Percentiles rank a stretch among this genome's conserved stretches.
phyloP scores from a whole-genome alignment of 1,140 invertebrate species.

The Calosoma granatense region DNA sequence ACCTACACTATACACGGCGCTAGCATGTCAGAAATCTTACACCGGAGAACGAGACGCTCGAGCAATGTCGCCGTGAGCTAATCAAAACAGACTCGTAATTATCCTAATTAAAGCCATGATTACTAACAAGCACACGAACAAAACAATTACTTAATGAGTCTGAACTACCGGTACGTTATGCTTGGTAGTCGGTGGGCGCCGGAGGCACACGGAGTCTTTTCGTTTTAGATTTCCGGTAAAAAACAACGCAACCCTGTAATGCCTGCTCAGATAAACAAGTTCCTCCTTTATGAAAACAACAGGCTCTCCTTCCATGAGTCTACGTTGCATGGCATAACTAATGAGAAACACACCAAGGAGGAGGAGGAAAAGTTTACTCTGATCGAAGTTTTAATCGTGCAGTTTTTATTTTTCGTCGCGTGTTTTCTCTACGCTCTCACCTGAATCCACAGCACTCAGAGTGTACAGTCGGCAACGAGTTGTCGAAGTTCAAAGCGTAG shows the following conservation, averaged over 20 bases:
- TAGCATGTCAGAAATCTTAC: too few relatives aligned
- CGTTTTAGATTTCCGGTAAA: slow-evolving; percentile 1
- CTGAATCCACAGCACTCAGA: too few relatives aligned
- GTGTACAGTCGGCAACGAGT: too few relatives aligned
- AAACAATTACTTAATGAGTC: slow-evolving; percentile 21
- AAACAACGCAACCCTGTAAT: background rate
- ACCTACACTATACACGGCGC: too few relatives aligned
- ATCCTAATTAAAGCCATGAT: slow-evolving; percentile 20
- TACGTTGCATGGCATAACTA: too few relatives aligned
- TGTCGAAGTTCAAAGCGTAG: too few relatives aligned
- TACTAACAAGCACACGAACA: slow-evolving; percentile 17
- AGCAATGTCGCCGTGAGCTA: slow-evolving; percentile 15
- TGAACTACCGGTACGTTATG: slow-evolving; percentile 10
- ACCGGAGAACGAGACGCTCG: too few relatives aligned
- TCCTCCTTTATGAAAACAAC: background rate
- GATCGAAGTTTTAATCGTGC: too few relatives aligned
- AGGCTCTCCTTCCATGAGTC: background rate
- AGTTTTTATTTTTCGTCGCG: too few relatives aligned
- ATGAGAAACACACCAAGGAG: too few relatives aligned
- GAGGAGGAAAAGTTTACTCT: too few relatives aligned
- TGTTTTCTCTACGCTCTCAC: too few relatives aligned
- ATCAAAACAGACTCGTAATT: slow-evolving; percentile 21
- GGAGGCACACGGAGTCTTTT: background rate
- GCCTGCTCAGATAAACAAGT: background rate
- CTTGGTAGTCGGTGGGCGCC: background rate